Conservation (phyloP, 1,140 invertebrate species). For the Drosophila sturtevanti region DNA sequence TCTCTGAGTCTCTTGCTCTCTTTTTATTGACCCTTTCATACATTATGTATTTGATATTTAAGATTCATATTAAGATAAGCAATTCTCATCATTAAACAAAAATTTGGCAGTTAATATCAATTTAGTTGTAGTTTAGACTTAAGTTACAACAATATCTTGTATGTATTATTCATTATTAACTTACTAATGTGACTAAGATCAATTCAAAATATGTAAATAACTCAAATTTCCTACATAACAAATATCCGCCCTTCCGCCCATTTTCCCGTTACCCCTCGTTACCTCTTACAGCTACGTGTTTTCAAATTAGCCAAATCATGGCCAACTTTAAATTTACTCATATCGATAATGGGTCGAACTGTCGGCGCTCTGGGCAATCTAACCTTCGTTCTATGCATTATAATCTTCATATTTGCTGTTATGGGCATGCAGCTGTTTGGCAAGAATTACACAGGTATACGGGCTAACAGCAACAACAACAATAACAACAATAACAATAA, state of each 20-base stretch:
- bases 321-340: conserved; percentile 98
- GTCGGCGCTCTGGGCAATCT: conserved; percentile 98
- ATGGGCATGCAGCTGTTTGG: conserved; percentile 99
- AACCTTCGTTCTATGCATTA: conserved; percentile 98
- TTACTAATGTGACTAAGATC: not conserved
- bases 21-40: too few species aligned
- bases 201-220: not conserved
- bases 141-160: not conserved
- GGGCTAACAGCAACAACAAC: conserved; percentile 9
- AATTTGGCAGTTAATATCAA: not conserved
- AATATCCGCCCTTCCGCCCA: not conserved
- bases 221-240: not conserved
- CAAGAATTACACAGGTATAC: conserved; percentile 93
- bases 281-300: conserved; percentile 94
- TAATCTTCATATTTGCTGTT: conserved; percentile 99
- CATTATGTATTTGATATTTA: too few species aligned
- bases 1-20: too few species aligned
- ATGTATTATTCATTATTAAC: not conserved
- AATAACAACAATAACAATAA: conserved; percentile 19
- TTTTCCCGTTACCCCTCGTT: conserved; percentile 33
- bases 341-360: conserved; percentile 99
- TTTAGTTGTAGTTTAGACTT: not conserved
- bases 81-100: too few species aligned
- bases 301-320: conserved; percentile 99
- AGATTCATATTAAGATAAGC: not conserved